Evolutionary conservation across 2,797 vertebrate species (phyloP).

Genomic region (Rhodeus uyekii): DNA sequence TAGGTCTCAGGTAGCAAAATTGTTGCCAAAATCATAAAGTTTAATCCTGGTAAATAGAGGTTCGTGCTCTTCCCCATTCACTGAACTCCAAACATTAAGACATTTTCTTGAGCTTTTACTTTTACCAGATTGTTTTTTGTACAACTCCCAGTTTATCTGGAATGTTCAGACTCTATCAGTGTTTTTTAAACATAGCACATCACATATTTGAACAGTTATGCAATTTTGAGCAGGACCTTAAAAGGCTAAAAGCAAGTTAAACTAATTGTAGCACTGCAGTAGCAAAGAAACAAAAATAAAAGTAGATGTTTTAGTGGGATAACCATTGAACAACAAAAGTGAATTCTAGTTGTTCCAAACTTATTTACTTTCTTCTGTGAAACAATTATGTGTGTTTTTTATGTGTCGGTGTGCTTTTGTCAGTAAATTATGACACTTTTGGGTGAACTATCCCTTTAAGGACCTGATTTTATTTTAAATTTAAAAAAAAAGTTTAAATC

Average conservation of each 20-base stretch:
- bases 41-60: no score
- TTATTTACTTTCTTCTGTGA: not conserved
- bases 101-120: not conserved
- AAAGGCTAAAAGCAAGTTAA: constrained; percentile 27
- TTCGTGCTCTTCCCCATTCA: not conserved
- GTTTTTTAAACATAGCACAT: not conserved
- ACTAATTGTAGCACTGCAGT: not conserved
- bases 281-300: not conserved
- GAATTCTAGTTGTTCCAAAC: not conserved
- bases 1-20: not conserved
- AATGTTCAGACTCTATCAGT: not conserved
- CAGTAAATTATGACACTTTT: not conserved
- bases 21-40: not conserved
- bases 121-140: not conserved
- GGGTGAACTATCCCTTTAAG: not conserved
- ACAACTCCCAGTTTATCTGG: not conserved
- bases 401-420: not conserved
- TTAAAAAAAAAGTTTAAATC: not conserved
- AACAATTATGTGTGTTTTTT: not conserved
- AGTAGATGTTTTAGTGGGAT: constrained; percentile 11
- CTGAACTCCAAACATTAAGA: not conserved
- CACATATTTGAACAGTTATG: constrained; percentile 34
- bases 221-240: constrained; percentile 31
- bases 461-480: no score
- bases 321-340: not conserved